Conservation (phyloP, 2,888 invertebrate species). For the Allacma fusca region DNA sequence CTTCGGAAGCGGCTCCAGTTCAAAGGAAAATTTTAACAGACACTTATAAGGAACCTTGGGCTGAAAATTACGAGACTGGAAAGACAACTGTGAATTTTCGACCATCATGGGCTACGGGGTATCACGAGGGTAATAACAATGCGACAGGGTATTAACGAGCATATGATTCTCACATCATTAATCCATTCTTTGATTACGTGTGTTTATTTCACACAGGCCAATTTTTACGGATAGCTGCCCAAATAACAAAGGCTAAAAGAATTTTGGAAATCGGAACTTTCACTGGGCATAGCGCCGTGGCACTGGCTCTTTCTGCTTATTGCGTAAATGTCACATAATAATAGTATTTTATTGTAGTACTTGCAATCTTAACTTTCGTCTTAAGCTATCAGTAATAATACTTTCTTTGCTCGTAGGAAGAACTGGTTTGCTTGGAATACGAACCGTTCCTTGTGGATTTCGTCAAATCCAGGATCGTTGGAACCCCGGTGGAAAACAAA, state of each 20-base stretch:
- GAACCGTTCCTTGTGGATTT: constrained; percentile 49
- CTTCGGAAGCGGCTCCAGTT: constrained; percentile 45
- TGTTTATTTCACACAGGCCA: constrained; percentile 48
- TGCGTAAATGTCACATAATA: constrained; percentile 43
- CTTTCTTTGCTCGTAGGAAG: constrained; percentile 37
- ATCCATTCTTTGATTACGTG: too few species aligned
- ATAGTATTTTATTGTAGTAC: too few species aligned
- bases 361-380: too few species aligned
- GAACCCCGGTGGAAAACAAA: constrained; percentile 50
- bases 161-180: too few species aligned
- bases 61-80: constrained; percentile 21
- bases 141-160: too few species aligned
- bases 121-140: constrained; percentile 50
- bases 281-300: constrained; percentile 56
- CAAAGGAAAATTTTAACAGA: constrained; percentile 51
- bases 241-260: constrained; percentile 49
- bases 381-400: too few species aligned
- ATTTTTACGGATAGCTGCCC: constrained; percentile 51
- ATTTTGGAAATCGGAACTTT: constrained; percentile 60
- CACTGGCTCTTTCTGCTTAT: constrained; percentile 49
- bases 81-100: constrained; percentile 3
- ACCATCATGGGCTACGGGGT: constrained; percentile 47
- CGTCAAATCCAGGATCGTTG: constrained; percentile 46
- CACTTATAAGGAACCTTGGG: constrained; percentile 46
- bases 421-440: constrained; percentile 53